Evolutionary conservation across 2,888 invertebrate species (phyloP), one percentile per base, ranked within the genome.

Genomic region (Lathronympha strigana): DNA sequence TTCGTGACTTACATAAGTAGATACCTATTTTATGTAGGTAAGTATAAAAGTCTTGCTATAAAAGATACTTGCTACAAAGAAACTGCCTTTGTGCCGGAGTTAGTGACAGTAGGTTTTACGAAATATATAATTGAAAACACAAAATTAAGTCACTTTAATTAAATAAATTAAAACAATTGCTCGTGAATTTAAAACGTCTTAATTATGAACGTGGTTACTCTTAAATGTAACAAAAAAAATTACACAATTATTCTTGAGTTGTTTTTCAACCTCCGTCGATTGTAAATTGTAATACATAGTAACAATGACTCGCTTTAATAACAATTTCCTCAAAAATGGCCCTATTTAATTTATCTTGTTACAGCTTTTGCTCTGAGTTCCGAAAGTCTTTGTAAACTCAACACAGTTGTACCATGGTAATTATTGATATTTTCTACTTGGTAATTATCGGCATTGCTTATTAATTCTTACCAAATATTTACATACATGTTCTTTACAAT

Each of bases 151-250:
- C 31, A 49, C 38, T 63, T 40, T 11, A 50, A 57, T 63, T 31
- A 43, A 38, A 63, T 31, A 33, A 50, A 50, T 31, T 57, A 50
- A 54, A 54, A 62, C 47, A 62, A 57, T 50, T 63, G 33, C 58
- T 25, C 40, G 58, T 60, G 45, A 60, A 36, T 51, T 19, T 31
- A 55, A 21, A 45, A 38, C 13, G 36, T 11, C 38, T 66, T 66
- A 60, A 66, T 60, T 60, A n/a, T 64, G 60, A 60, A 38, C 33
- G 53, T 53, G 60, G 51, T 60, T 66, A 28, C 25, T 6, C 17
- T 31, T 60, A 45, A 66, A 28, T 40, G 45, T 17, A 17, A 19
- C 47, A n/a, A n/a, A n/a, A n/a, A n/a, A n/a, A n/a, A n/a, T 60
- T 60, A 58, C 60, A 60, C 51, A 53, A 53, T 58, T n/a, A 33